Base-by-base conservation (phyloP, 1,140 invertebrate genomes). In the Cydia fagiglandana region DNA sequence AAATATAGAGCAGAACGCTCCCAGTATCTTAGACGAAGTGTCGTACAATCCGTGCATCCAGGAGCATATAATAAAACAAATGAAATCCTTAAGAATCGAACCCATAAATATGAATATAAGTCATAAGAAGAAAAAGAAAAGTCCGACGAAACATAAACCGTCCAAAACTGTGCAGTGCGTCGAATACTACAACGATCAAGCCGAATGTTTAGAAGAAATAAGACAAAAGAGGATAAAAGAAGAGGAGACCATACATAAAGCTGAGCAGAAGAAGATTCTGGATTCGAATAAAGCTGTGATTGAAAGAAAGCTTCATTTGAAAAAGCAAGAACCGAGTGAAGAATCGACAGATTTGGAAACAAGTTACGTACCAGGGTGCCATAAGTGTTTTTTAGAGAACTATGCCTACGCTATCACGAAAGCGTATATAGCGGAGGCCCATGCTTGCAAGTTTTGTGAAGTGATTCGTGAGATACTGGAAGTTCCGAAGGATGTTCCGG, bases 121-220 rank as follows among this genome's bases (percentile, higher is more conserved):
- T 68, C 84, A 82, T 64, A 90, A 88, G 77, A 88, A 87, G 80
- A 75, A 74, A 17, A 88, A 84, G 66, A 88, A 88, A 74, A 91
- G 90, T 81, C 89, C 91, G 9, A 89, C 45, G 20, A 75, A 68
- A 70, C 30, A 83, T 1, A 90, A 91, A 75, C 83, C 85, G 81
- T 88, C 88, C 80, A 91, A 89, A 74, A 86, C 75, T 47, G 84
- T 87, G 5, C 76, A 84, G 79, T 91, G 88, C 78, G 83, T 93
- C 34, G 93, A 93, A 83, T 93, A 93, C 78, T 93, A 93, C 80
- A 93, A 93, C 80, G 93, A 93, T 61, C 91, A 93, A 86, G 93
- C 88, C 38, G 93, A 93, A 79, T 93, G 92, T 64, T 84, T 93
- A 38, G 91, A 93, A 79, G 93, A 93, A 77, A 93, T 92, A 76